These are phyloP conservation scores for Gymnogyps californianus DNA, from an alignment of 2,113 vertebrate species.

Conservation along the genomic window DNA sequence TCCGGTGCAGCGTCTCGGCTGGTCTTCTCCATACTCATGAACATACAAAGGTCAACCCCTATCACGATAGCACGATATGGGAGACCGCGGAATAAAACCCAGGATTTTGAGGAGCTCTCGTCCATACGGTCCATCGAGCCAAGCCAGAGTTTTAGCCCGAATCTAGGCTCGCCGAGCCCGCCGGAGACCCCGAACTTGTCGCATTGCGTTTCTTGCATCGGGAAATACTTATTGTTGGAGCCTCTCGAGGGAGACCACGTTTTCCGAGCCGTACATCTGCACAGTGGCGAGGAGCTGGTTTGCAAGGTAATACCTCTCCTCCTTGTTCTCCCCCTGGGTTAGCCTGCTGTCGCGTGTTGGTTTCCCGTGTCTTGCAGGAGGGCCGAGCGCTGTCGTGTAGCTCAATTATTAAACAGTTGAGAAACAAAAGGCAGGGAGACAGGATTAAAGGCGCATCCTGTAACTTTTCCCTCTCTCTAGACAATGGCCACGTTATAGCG, in stretches of 20 bases:
- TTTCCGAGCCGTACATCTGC: constrained; percentile 95
- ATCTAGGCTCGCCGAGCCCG: constrained; percentile 96
- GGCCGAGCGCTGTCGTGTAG: neutral
- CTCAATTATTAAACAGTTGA: neutral
- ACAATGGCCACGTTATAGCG: constrained; percentile 64
- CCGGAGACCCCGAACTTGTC: constrained; percentile 98
- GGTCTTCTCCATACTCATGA: constrained; percentile 90
- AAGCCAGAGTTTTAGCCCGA: constrained; percentile 96
- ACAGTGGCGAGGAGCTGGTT: constrained; percentile 95
- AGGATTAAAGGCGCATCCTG: neutral
- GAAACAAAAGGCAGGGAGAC: constrained; percentile 8
- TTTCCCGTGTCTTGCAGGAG: neutral
- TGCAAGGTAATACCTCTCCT: constrained; percentile 86
- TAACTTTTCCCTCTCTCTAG: constrained; percentile 59
- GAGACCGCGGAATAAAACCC: constrained; percentile 96
- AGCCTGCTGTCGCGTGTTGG: neutral
- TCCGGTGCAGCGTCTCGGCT: constrained; percentile 51
- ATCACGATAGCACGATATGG: constrained; percentile 99
- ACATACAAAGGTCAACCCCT: constrained; percentile 99
- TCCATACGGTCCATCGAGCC: constrained; percentile 91
- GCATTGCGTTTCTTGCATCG: constrained; percentile 98
- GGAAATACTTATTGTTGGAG: constrained; percentile 98
- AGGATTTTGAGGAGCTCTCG: constrained; percentile 95
- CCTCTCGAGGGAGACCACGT: constrained; percentile 98
- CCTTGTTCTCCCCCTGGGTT: neutral